Evolutionary conservation across 2,888 invertebrate species (phyloP).

Genomic region (Coenonympha glycerion): DNA sequence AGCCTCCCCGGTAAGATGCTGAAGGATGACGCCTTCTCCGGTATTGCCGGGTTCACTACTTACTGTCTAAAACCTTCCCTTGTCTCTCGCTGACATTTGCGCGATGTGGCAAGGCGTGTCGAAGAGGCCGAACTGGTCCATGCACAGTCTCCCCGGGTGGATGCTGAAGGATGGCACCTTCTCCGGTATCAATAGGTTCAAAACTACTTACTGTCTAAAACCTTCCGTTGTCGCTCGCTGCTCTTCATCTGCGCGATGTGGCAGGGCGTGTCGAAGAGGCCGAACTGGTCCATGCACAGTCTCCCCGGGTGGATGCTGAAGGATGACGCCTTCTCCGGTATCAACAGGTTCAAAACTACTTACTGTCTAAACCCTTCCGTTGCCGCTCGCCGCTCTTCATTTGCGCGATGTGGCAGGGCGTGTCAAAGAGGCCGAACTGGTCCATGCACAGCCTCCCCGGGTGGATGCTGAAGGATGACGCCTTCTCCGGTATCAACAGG

Average conservation of each 20-base stretch:
- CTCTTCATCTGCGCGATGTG: slow-evolving; percentile 92
- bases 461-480: slow-evolving; percentile 90
- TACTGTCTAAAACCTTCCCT: slow-evolving; percentile 85
- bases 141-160: slow-evolving; percentile 87
- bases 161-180: slow-evolving; percentile 92
- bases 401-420: slow-evolving; percentile 91
- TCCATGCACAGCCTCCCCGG: slow-evolving; percentile 88
- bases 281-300: slow-evolving; percentile 88
- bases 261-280: slow-evolving; percentile 91
- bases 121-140: slow-evolving; percentile 89
- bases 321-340: slow-evolving; percentile 90
- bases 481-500: slow-evolving; percentile 81
- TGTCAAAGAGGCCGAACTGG: slow-evolving; percentile 89
- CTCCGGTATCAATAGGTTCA: slow-evolving; percentile 54
- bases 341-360: slow-evolving; percentile 43
- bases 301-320: slow-evolving; percentile 90
- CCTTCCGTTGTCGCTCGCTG: slow-evolving; percentile 86
- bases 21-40: slow-evolving; percentile 91
- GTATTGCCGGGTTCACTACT: slow-evolving; percentile 47
- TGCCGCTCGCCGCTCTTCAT: slow-evolving; percentile 88
- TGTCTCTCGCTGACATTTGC: slow-evolving; percentile 87
- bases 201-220: slow-evolving; percentile 79
- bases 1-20: slow-evolving; percentile 88
- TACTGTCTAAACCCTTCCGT: slow-evolving; percentile 85
- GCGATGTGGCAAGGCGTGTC: slow-evolving; percentile 92